These are phyloP conservation scores for Platyrinchus mystaceus DNA, from an alignment of 2,797 vertebrate genomes.

Conservation along the genomic window DNA sequence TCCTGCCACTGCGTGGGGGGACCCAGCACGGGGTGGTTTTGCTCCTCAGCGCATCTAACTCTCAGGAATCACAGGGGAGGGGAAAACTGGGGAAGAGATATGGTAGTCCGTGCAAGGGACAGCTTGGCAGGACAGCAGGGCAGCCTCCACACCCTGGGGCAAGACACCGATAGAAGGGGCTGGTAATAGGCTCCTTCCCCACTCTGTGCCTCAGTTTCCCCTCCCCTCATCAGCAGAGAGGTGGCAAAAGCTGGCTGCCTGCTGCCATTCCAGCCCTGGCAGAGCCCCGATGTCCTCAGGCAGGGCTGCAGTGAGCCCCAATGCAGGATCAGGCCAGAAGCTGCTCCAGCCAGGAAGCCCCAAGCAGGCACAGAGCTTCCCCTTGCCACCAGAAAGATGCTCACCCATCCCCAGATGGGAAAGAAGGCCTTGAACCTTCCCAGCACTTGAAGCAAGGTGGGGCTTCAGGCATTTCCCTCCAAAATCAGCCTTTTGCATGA, in stretches of 20 bases:
- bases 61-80: not conserved
- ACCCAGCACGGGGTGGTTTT: not conserved
- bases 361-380: not conserved
- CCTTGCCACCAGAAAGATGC: too few species aligned
- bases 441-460: not conserved
- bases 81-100: not conserved
- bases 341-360: not conserved
- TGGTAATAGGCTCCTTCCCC: not conserved
- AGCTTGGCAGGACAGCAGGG: not conserved
- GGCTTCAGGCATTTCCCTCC: not conserved
- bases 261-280: not conserved
- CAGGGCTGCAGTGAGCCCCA: not conserved
- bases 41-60: not conserved
- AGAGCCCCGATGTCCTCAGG: fast-evolving
- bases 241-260: not conserved
- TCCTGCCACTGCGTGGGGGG: not conserved
- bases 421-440: not conserved
- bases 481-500: fast-evolving
- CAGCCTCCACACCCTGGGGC: fast-evolving
- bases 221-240: not conserved
- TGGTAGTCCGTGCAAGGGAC: not conserved
- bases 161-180: not conserved
- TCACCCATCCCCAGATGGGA: not conserved
- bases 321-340: not conserved
- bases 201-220: not conserved